These are phyloP conservation scores for Chondrilla cf. caribensis DNA, from an alignment of 37 sponge, comb jelly and placozoan species.

Conservation along the genomic window DNA sequence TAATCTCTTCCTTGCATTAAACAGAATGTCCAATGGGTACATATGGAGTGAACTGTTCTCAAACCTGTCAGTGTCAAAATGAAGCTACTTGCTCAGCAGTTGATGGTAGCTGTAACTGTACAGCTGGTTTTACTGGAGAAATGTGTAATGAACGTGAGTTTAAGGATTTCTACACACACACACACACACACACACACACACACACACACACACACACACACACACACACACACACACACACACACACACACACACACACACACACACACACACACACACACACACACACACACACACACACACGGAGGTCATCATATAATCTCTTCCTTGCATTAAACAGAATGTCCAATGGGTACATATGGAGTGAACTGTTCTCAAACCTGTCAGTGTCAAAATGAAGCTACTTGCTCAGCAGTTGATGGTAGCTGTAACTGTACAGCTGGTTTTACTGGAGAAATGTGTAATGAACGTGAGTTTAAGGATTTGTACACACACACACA, in stretches of 20 bases:
- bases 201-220: too few species aligned
- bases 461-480: background rate
- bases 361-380: background rate
- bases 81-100: background rate
- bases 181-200: too few species aligned
- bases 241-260: too few species aligned
- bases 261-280: too few species aligned
- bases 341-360: conserved; percentile 4
- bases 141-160: conserved; percentile 2
- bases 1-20: background rate
- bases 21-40: conserved; percentile 16
- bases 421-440: conserved; percentile 7
- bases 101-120: conserved; percentile 9
- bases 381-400: conserved; percentile 28
- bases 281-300: too few species aligned
- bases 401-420: background rate
- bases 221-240: too few species aligned
- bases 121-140: background rate
- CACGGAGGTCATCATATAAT: too few species aligned
- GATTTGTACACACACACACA: too few species aligned
- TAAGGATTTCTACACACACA: too few species aligned
- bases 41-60: background rate
- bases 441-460: conserved; percentile 19
- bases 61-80: conserved; percentile 5
- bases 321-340: background rate